Base-by-base conservation (phyloP, 2,113 vertebrate genomes). In the Lagopus leucura region DNA sequence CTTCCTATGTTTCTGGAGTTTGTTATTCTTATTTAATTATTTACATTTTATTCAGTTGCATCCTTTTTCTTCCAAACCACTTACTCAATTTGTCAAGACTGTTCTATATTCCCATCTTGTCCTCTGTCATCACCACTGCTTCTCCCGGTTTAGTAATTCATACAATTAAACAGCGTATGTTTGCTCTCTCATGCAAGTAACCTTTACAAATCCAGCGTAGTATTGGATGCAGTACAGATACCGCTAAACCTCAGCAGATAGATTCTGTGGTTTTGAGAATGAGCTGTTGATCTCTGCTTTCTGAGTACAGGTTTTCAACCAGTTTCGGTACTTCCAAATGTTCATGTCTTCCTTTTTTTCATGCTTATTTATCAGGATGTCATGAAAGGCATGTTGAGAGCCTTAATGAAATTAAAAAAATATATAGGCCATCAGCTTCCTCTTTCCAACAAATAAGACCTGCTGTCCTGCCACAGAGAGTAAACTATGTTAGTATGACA, bases 41-140 rank as follows among this genome's bases (percentile, higher is more conserved):
- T 50, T 73, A 86, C 87, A 50, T 2, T 43, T 32, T 57, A 77
- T 73, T 85, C 55, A 67, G 60, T 90, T 83, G 38, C 28, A 42
- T 19, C 19, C 21, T 63, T 10, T 82, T 91, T 80, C 69, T 86
- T 88, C 88, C 72, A 90, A 83, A 48, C 28, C 18, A 42, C 86
- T 70, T 93, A 50, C 91, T 91, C 88, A 74, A 17, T 86, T 73
- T 93, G 38, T 90, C 82, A 86, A 32, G 72, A 52, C 86, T 1
- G 1, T 67, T 90, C 64, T 66, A 90, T 86, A 66, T 92, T 94
- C 60, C 16, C 47, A 19, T 90, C 82, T 88, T 94, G 78, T 70
- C 45, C 19, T 91, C 88, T 95, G 67, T 93, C 88, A 86, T 86
- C 76, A 80, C 61, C 45, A 72, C 75, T 91, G 45, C 61, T 88